Conservation (phyloP, 2,888 invertebrate genomes). For the Anagyrus pseudococci region DNA sequence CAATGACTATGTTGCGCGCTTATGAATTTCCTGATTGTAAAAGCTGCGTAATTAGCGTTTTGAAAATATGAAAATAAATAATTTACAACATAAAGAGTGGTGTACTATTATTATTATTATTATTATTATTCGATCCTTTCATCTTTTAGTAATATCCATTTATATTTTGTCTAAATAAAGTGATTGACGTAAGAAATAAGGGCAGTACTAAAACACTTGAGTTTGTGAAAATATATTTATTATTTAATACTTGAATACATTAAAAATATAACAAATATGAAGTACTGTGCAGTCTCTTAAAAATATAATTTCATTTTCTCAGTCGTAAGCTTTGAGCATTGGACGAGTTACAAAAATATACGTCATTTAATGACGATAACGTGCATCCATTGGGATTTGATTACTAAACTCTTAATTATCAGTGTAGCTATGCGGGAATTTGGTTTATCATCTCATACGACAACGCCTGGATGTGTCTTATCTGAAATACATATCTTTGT, state of each 20-base stretch:
- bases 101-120: no score
- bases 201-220: no score
- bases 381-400: conserved; percentile 3
- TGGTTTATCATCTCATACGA: conserved; percentile 47
- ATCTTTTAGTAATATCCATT: not conserved
- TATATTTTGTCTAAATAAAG: no score
- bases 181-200: no score
- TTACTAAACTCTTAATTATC: not conserved
- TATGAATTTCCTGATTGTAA: conserved; percentile 35
- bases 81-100: conserved; percentile 31
- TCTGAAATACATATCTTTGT: conserved; percentile 48
- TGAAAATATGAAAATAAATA: conserved; percentile 35
- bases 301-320: conserved; percentile 7
- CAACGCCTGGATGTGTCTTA: conserved; percentile 54
- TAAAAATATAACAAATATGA: not conserved
- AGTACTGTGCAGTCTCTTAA: not conserved
- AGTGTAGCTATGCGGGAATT: not conserved
- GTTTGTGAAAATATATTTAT: no score
- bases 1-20: conserved; percentile 30
- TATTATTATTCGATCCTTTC: conserved; percentile 9
- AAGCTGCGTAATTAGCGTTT: conserved; percentile 36
- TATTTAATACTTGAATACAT: no score
- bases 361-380: no score
- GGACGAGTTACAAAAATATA: conserved; percentile 23
- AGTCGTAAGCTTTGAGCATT: conserved; percentile 7